phyloP scores from a whole-genome alignment of 2,113 vertebrate species.

The Anguilla japonica region DNA sequence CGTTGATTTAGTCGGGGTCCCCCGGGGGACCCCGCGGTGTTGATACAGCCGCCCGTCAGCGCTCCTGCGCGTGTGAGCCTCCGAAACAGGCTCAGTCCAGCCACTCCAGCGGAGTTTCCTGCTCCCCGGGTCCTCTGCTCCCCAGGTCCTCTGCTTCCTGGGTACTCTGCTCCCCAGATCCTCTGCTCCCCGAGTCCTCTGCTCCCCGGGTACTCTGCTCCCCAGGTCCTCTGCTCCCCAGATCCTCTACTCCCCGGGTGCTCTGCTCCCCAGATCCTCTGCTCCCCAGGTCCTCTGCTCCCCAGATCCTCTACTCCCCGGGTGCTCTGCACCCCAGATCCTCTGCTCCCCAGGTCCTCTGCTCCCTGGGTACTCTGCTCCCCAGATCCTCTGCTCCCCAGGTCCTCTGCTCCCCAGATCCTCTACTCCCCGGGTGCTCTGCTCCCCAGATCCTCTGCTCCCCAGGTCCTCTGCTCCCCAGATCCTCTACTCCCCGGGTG shows the following conservation, averaged over 20 bases:
- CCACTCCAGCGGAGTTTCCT: slow-evolving; percentile 25
- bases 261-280: background rate
- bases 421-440: slow-evolving; percentile 39
- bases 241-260: slow-evolving; percentile 31
- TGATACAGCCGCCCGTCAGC: slow-evolving; percentile 66
- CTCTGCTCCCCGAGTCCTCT: slow-evolving; percentile 38
- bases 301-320: slow-evolving; percentile 25
- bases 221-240: no score
- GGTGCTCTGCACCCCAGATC: slow-evolving; percentile 6
- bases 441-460: slow-evolving; percentile 13
- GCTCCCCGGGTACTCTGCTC: no score
- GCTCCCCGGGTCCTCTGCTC: slow-evolving; percentile 13
- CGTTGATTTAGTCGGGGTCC: slow-evolving; percentile 69
- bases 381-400: slow-evolving; percentile 25
- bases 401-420: no score
- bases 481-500: no score
- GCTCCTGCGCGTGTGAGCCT: slow-evolving; percentile 61
- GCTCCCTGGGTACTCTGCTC: slow-evolving; percentile 40
- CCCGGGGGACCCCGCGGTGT: slow-evolving; percentile 62
- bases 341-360: background rate
- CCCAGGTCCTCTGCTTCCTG: slow-evolving; percentile 20
- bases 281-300: no score
- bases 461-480: slow-evolving; percentile 22
- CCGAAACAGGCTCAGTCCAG: slow-evolving; percentile 57
- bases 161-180: no score